Evolutionary conservation across 2,113 vertebrate species (phyloP).

Genomic region (Pluvianellus socialis): DNA sequence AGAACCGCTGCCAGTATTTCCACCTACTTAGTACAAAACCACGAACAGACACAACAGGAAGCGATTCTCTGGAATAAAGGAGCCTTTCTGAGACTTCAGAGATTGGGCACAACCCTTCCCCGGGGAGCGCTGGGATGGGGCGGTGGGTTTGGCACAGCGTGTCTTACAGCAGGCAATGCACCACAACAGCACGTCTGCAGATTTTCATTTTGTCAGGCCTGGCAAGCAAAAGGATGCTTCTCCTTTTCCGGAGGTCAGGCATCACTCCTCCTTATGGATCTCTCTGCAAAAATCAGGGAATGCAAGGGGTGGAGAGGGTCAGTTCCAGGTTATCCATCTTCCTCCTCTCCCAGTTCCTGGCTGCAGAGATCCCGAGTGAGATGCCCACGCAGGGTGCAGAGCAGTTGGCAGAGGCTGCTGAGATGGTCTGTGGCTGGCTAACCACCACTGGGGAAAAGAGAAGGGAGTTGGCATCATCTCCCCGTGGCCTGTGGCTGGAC

Average conservation of each 20-base stretch:
- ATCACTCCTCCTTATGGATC: neutral
- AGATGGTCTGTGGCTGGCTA: neutral
- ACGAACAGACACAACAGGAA: constrained; percentile 8
- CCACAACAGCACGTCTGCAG: fast-evolving
- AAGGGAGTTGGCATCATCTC: neutral
- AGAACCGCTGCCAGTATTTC: neutral
- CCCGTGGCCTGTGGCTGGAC: neutral
- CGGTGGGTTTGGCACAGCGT: neutral
- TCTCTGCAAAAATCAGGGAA: neutral
- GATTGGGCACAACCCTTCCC: neutral
- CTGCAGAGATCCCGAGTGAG: fast-evolving
- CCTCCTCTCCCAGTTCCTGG: neutral
- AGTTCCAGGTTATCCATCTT: neutral
- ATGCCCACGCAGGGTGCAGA: neutral
- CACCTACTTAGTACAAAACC: neutral
- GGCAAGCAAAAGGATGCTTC: neutral
- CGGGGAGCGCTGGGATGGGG: neutral
- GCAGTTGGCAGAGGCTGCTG: neutral
- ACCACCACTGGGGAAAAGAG: neutral
- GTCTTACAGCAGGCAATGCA: neutral
- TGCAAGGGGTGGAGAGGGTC: neutral
- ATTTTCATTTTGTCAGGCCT: neutral
- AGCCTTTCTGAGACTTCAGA: neutral
- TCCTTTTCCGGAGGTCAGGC: neutral
- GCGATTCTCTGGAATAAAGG: neutral